Evolutionary conservation across 1,140 invertebrate genomes (phyloP).

Genomic region (Belonocnema kinseyi): DNA sequence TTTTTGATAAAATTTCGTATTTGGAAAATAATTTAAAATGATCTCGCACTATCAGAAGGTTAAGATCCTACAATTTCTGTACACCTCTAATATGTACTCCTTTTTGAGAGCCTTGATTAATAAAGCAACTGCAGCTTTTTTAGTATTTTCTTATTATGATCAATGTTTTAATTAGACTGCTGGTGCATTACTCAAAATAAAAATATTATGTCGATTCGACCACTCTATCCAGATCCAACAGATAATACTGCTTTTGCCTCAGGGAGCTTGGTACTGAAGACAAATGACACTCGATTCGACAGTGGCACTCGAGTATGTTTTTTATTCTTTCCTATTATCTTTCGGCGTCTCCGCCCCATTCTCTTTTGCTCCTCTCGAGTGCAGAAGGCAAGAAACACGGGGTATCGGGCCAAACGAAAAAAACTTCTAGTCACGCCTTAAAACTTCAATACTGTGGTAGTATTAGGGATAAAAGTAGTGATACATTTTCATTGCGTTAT

Average conservation of each 20-base stretch:
- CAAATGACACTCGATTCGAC: conserved; percentile 70
- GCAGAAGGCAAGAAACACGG: not conserved
- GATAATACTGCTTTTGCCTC: conserved; percentile 33
- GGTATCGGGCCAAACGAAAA: not conserved
- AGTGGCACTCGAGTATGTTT: conserved; percentile 57
- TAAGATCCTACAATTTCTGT: too few relatives aligned
- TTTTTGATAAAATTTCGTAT: not conserved
- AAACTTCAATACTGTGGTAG: not conserved
- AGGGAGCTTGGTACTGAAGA: conserved; percentile 54
- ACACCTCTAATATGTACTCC: too few relatives aligned
- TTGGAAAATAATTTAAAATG: not conserved
- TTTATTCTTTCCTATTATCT: conserved; percentile 55
- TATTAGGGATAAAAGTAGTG: not conserved
- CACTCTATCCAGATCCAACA: not conserved
- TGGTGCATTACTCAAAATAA: conserved; percentile 13
- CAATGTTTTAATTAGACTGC: conserved; percentile 55
- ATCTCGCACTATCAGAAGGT: too few relatives aligned
- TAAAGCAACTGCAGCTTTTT: too few relatives aligned
- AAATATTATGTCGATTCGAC: not conserved
- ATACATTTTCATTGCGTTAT: too few relatives aligned
- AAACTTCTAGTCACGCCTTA: not conserved
- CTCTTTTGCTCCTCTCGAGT: not conserved
- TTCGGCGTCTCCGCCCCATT: not conserved
- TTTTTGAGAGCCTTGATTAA: too few relatives aligned
- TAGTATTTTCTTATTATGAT: conserved; percentile 53